A percentile compares a stretch with the other conserved stretches of the same genome.
Evolutionary conservation across 2,888 invertebrate genomes (phyloP).

Genomic region (Theodoxus fluviatilis): DNA sequence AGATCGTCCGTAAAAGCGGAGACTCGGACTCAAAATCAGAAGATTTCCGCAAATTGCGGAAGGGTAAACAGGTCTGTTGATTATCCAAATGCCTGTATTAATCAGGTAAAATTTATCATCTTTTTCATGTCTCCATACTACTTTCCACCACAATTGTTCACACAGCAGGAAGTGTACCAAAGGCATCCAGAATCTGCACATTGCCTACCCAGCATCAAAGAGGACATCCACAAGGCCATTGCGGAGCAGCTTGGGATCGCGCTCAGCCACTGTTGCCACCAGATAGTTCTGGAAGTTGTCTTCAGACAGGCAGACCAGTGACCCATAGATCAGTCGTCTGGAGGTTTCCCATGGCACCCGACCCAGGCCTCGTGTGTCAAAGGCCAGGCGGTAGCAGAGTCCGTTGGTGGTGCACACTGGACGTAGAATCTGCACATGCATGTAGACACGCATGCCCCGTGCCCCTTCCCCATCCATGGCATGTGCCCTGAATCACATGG

Average conservation of each 20-base stretch:
- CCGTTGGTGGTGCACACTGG: slow-evolving; percentile 39
- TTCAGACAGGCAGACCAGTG: slow-evolving; percentile 76
- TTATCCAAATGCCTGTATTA: too few relatives aligned
- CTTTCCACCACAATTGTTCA: too few relatives aligned
- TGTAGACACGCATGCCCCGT: too few relatives aligned
- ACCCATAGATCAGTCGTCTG: slow-evolving; percentile 76
- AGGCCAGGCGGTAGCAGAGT: slow-evolving; percentile 39
- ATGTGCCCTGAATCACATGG: too few relatives aligned
- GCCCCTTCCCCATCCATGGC: too few relatives aligned
- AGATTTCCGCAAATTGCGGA: too few relatives aligned
- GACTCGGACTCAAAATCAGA: too few relatives aligned
- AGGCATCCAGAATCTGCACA: slow-evolving; percentile 28
- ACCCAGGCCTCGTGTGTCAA: slow-evolving; percentile 29
- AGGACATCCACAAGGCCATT: slow-evolving; percentile 47
- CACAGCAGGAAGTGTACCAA: too few relatives aligned
- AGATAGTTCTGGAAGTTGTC: slow-evolving; percentile 76
- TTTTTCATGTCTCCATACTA: too few relatives aligned
- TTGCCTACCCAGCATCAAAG: slow-evolving; percentile 42
- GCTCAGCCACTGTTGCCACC: slow-evolving; percentile 71
- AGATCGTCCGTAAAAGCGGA: too few relatives aligned
- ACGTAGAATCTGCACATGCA: slow-evolving; percentile 41
- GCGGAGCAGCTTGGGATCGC: slow-evolving; percentile 41
- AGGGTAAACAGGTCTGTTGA: too few relatives aligned
- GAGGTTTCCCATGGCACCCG: slow-evolving; percentile 66
- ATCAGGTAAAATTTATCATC: too few relatives aligned